phyloP scores from a whole-genome alignment of 2,797 vertebrate species.

The Thamnophis elegans region DNA sequence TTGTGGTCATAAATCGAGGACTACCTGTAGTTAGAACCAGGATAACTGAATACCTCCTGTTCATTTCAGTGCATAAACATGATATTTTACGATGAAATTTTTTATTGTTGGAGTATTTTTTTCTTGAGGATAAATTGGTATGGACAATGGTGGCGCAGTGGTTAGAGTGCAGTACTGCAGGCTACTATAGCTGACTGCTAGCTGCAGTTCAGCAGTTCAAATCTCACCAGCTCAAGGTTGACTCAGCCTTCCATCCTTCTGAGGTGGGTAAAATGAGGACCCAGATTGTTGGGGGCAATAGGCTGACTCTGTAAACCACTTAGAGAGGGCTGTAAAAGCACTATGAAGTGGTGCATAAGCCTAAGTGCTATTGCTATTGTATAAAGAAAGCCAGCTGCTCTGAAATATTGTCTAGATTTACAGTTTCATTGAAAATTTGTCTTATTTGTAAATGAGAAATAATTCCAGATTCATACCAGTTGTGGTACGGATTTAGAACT shows the following conservation, averaged over 20 bases:
- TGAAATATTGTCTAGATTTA: slow-evolving; percentile 10
- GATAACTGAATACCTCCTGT: neutral
- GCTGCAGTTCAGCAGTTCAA: too few relatives aligned
- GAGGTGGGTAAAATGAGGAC: too few relatives aligned
- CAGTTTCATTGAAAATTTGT: slow-evolving; percentile 40
- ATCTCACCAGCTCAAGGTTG: too few relatives aligned
- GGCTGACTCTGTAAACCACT: too few relatives aligned
- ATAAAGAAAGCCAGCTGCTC: slow-evolving; percentile 42
- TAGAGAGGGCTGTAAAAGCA: too few relatives aligned
- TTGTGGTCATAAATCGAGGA: neutral
- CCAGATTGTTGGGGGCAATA: too few relatives aligned
- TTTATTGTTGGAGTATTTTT: neutral
- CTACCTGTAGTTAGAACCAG: neutral
- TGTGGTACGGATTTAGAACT: slow-evolving; percentile 28
- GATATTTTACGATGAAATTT: neutral
- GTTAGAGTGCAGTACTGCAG: too few relatives aligned
- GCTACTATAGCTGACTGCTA: too few relatives aligned
- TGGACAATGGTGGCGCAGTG: neutral
- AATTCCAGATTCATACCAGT: slow-evolving; percentile 35
- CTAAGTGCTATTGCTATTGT: slow-evolving; percentile 9
- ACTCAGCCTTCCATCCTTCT: too few relatives aligned
- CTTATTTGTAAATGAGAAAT: slow-evolving; percentile 39
- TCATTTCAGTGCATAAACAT: neutral
- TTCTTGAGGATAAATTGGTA: neutral
- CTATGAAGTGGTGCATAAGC: too few relatives aligned